Base-by-base conservation (phyloP, 1,140 invertebrate genomes). In the Drosophila asahinai region DNA sequence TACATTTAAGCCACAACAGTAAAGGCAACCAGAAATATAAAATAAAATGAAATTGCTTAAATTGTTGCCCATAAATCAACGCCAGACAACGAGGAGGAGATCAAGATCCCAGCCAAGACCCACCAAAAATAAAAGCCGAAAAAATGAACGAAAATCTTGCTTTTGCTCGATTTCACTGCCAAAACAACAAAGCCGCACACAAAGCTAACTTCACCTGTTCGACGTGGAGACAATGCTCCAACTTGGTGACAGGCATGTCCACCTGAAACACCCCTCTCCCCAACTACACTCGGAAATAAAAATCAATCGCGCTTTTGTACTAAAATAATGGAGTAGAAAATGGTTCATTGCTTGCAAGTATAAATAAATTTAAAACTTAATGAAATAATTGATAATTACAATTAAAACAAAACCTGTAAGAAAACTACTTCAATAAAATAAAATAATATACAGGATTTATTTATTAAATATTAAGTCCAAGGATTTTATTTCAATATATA, bases 31-130 rank as follows among this genome's bases (percentile, higher is more conserved):
- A 62, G 60, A 78, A 81, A 78, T 67, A 80, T 72, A 68, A 68
- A 77, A 83, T 82, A 66, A 87, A 87, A 89, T 89, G 81, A 86
- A 89, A 90, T 84, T 81, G 78, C 75, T 84, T 66, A 86, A 90
- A 90, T 90, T 90, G 86, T 66, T 83, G 70, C 36, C 64, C 73
- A 81, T 90, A 90, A 89, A 90, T 90, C 86, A 89, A 77, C 55
- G 67, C 38, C 64, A 74, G 77, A 65, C 83, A 70, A 57, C 63
- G 59, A 54, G 77, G 68, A 80, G 77, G 61, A 72, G 75, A 79
- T 79, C 76, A 79, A 80, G 76, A 78, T 79, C 77, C 72, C 30
- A 75, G 70, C 72, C 57, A 52, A 72, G 40, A 59, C 71, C 47
- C 48, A 54, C 11, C 25, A 52, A 52, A 25, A 70, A 54, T 25